phyloP scores from a whole-genome alignment of 2,797 vertebrate genomes.

The Neomorphus geoffroyi region DNA sequence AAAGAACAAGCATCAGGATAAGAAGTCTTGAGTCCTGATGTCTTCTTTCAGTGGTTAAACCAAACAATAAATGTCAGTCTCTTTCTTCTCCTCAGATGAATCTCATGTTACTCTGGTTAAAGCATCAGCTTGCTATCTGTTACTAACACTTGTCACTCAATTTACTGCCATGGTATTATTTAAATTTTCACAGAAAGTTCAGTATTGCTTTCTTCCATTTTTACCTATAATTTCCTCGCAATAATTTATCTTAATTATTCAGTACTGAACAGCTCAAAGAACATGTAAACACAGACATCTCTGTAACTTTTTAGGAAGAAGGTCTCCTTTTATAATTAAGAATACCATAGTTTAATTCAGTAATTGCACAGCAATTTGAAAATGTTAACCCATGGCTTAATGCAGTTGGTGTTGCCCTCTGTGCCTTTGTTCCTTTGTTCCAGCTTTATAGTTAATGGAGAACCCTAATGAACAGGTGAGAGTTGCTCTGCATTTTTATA shows the following conservation, averaged over 20 bases:
- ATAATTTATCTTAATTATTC: background rate
- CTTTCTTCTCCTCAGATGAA: background rate
- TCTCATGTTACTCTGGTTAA: conserved; percentile 7
- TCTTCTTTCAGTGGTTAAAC: background rate
- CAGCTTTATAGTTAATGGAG: conserved; percentile 8
- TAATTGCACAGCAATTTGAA: conserved; percentile 32
- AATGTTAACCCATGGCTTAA: background rate
- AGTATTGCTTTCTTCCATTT: background rate
- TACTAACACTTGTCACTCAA: background rate
- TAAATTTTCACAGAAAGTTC: background rate
- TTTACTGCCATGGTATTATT: background rate
- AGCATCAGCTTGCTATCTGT: background rate
- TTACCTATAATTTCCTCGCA: background rate
- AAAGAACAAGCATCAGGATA: background rate
- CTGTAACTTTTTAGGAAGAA: background rate
- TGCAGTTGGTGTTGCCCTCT: background rate
- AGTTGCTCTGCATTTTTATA: conserved; percentile 13
- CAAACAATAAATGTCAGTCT: background rate
- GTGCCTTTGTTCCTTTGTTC: conserved; percentile 31
- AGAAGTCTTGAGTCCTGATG: background rate
- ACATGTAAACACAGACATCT: background rate
- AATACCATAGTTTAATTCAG: background rate
- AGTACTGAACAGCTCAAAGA: background rate
- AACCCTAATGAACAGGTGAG: conserved; percentile 34
- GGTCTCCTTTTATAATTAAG: conserved; percentile 11